These are phyloP conservation scores for Agriopis leucophaearia DNA, from an alignment of 2,888 invertebrate species.

Conservation along the genomic window DNA sequence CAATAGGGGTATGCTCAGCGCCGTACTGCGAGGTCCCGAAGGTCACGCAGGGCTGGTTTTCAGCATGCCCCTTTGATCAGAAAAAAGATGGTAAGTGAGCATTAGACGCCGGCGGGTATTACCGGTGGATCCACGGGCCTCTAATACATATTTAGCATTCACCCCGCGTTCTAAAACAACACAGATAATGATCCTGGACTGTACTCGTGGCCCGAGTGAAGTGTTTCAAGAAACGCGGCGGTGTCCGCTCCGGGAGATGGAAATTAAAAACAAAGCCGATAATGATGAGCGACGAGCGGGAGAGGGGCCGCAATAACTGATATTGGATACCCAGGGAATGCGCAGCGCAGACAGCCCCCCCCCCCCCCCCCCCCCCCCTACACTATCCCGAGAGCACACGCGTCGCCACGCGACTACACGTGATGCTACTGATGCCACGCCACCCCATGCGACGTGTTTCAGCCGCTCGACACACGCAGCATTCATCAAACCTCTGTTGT, in stretches of 20 bases:
- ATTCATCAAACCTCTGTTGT: constrained; percentile 7
- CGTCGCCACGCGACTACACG: neutral
- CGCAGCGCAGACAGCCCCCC: neutral
- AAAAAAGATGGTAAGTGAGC: too few species aligned
- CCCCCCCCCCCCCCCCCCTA: too few species aligned
- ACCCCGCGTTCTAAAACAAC: too few species aligned
- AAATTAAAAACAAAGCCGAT: neutral
- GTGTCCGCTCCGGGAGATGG: neutral
- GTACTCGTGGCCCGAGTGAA: too few species aligned
- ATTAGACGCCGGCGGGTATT: too few species aligned
- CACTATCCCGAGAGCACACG: neutral
- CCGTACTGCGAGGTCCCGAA: too few species aligned
- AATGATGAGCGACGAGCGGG: neutral
- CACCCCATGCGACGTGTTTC: neutral
- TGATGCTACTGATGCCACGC: neutral
- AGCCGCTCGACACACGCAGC: neutral
- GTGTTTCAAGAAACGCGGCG: constrained; percentile 2
- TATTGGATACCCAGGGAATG: neutral
- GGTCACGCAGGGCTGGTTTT: too few species aligned
- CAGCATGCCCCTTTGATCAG: too few species aligned
- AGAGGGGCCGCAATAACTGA: constrained; percentile 2
- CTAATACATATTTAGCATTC: too few species aligned
- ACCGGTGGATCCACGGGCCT: too few species aligned
- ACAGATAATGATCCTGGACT: too few species aligned
- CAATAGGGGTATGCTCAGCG: too few species aligned